These are phyloP conservation scores for Setipinna tenuifilis DNA, from an alignment of 2,797 vertebrate species.

Conservation along the genomic window DNA sequence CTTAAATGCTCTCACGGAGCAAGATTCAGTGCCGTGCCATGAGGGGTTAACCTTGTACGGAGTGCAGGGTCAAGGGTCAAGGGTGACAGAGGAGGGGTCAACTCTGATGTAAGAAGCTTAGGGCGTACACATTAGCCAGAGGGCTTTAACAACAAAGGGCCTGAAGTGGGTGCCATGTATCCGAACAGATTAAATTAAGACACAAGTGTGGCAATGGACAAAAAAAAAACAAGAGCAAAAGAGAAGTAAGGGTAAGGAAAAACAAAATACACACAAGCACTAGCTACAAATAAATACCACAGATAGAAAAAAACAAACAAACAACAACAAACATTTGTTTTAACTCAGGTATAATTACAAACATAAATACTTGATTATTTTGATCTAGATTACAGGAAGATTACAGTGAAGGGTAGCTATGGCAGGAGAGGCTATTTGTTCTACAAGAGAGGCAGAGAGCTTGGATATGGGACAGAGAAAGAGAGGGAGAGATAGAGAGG, in stretches of 20 bases:
- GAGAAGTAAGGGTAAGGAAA: conserved; percentile 44
- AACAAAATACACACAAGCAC: conserved; percentile 60
- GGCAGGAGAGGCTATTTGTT: conserved; percentile 69
- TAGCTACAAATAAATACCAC: conserved; percentile 85
- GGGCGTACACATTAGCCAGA: not conserved
- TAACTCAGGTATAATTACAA: conserved; percentile 79
- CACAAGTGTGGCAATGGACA: conserved; percentile 28
- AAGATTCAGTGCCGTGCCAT: conserved; percentile 16
- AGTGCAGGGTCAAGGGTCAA: conserved; percentile 13
- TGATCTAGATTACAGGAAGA: conserved; percentile 66
- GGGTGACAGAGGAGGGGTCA: not conserved
- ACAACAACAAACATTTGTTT: conserved; percentile 73
- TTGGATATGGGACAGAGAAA: conserved; percentile 44
- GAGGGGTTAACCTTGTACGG: conserved; percentile 10
- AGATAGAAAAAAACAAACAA: conserved; percentile 72
- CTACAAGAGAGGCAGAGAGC: conserved; percentile 60
- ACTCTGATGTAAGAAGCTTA: conserved; percentile 13
- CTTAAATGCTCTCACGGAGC: conserved; percentile 49
- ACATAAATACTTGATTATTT: conserved; percentile 83
- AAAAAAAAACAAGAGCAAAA: conserved; percentile 35
- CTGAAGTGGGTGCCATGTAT: not conserved
- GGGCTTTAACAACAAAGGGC: conserved; percentile 5
- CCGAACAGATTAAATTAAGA: conserved; percentile 3
- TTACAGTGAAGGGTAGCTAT: conserved; percentile 72
- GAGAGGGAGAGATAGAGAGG: conserved; percentile 52